Evolutionary conservation across 2,797 vertebrate species (phyloP).

Genomic region (Silurus lanzhouensis): DNA sequence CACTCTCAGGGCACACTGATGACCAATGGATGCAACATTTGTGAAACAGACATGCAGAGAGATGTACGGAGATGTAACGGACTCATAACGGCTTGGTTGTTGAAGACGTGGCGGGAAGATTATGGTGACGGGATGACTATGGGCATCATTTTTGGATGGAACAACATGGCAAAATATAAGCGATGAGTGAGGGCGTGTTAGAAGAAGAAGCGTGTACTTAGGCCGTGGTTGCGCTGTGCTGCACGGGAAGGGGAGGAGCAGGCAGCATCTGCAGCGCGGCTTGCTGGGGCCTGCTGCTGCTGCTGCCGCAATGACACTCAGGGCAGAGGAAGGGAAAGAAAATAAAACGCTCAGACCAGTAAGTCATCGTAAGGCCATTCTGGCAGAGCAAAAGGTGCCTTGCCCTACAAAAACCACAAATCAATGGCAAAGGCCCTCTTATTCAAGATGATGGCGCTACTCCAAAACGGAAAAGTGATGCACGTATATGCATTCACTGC

Average conservation of each 20-base stretch:
- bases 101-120: background rate
- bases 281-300: conserved; percentile 46
- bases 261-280: conserved; percentile 46
- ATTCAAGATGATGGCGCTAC: conserved; percentile 17
- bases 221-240: conserved; percentile 46
- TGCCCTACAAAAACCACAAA: conserved; percentile 40
- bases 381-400: conserved; percentile 21
- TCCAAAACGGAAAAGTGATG: background rate
- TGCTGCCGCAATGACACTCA: conserved; percentile 52
- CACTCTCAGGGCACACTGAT: conserved; percentile 24
- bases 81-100: conserved; percentile 10
- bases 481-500: background rate
- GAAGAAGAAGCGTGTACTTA: conserved; percentile 57
- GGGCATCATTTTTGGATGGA: background rate
- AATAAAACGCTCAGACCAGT: conserved; percentile 57
- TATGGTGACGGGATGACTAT: background rate
- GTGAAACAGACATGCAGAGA: conserved; percentile 35
- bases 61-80: conserved; percentile 70
- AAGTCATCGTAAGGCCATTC: conserved; percentile 60
- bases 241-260: conserved; percentile 47
- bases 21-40: conserved; percentile 34
- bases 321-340: conserved; percentile 42
- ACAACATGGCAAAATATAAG: background rate
- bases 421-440: conserved; percentile 28
- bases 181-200: conserved; percentile 22